Evolutionary conservation across 2,113 vertebrate species (phyloP).

Genomic region (Hydrochoerus hydrochaeris): DNA sequence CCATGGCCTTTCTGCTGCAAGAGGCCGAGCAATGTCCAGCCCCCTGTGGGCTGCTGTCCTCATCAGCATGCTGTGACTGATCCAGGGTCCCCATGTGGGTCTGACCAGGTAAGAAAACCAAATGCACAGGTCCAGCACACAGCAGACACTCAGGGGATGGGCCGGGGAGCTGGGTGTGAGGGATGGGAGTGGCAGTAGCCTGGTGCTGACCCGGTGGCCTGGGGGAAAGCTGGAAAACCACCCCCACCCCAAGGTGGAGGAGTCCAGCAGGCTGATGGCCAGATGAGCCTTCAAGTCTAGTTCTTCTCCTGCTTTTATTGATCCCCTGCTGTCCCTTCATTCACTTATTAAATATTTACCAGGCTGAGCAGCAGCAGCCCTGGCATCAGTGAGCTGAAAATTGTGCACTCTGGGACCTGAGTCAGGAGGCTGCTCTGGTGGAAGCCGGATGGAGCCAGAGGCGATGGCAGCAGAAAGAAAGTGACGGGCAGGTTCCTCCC

Average conservation of each 20-base stretch:
- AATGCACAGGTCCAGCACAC: fast-evolving
- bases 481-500: not conserved
- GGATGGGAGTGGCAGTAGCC: not conserved
- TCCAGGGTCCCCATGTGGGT: too few species aligned
- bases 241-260: not conserved
- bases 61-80: not conserved
- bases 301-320: not conserved
- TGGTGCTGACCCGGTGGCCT: not conserved
- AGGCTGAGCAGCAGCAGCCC: not conserved
- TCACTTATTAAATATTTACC: not conserved
- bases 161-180: not conserved
- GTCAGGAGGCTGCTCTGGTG: not conserved
- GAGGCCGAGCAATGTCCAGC: not conserved
- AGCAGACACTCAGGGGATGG: not conserved
- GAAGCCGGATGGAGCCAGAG: not conserved
- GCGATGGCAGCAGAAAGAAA: too few species aligned
- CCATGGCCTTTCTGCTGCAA: not conserved
- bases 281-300: not conserved
- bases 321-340: not conserved
- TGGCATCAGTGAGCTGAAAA: not conserved
- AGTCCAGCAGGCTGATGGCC: fast-evolving
- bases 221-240: fast-evolving
- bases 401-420: not conserved
- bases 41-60: not conserved
- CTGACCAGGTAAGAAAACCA: not conserved